Evolutionary conservation across 2,888 invertebrate species (phyloP).

Genomic region (Synergus gifuensis): DNA sequence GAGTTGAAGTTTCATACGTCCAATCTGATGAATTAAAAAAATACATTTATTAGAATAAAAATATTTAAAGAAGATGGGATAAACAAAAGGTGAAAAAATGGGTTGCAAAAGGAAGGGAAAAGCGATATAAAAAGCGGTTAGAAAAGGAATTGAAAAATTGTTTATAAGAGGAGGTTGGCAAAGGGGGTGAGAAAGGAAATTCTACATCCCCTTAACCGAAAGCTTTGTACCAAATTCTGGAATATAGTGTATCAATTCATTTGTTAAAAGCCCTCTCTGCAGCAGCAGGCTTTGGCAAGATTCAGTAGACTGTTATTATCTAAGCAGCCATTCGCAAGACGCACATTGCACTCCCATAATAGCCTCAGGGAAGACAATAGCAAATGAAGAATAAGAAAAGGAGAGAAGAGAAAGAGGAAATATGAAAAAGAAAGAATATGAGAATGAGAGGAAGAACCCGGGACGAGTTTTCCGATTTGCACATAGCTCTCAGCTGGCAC

Average conservation of each 20-base stretch:
- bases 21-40: too few species aligned
- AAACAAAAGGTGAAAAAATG: too few species aligned
- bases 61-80: too few species aligned
- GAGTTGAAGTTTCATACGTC: too few species aligned
- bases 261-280: constrained; percentile 34
- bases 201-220: not conserved
- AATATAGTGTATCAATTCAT: constrained; percentile 25
- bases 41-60: too few species aligned
- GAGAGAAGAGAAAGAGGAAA: not conserved
- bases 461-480: constrained; percentile 55
- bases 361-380: constrained; percentile 3
- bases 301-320: constrained; percentile 38
- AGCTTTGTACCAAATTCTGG: constrained; percentile 16
- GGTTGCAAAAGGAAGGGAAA: too few species aligned
- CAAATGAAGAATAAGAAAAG: not conserved
- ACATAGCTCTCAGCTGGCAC: constrained; percentile 68
- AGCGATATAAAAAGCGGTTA: too few species aligned
- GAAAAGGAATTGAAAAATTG: too few species aligned
- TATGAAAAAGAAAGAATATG: not conserved
- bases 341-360: constrained; percentile 18
- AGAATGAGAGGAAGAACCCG: constrained; percentile 58
- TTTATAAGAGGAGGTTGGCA: too few species aligned
- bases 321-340: constrained; percentile 15
- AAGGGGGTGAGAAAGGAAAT: not conserved
- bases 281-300: constrained; percentile 18